Evolutionary conservation across 2,113 vertebrate genomes (phyloP).

Genomic region (Damaliscus lunatus): DNA sequence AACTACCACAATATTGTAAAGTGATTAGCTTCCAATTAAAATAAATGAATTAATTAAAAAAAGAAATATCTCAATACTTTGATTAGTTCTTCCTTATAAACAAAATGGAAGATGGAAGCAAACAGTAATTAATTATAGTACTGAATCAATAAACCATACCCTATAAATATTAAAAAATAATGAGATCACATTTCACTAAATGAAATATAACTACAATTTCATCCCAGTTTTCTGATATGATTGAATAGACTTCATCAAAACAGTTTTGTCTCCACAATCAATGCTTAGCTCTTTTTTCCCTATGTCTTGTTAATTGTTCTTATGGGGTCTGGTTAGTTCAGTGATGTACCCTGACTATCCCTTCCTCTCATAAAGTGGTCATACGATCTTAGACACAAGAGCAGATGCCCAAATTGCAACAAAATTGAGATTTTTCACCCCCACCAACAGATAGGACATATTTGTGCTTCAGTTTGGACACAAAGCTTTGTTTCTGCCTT

Average conservation of each 20-base stretch:
- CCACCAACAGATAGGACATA: not conserved
- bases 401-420: not conserved
- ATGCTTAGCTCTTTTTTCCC: not conserved
- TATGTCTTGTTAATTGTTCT: not conserved
- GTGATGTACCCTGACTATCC: not conserved
- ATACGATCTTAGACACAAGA: not conserved
- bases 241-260: not conserved
- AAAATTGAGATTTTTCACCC: not conserved
- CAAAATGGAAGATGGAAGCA: not conserved
- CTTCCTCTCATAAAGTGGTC: not conserved
- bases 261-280: not conserved
- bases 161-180: not conserved
- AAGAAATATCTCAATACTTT: not conserved
- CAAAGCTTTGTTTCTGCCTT: not conserved
- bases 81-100: not conserved
- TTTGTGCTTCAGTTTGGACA: not conserved
- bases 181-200: not conserved
- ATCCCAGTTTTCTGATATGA: conserved; percentile 4
- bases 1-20: not conserved
- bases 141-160: not conserved
- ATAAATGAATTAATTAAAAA: not conserved
- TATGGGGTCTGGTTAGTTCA: not conserved
- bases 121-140: not conserved
- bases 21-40: not conserved
- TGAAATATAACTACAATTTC: not conserved